Conservation (phyloP, 2,797 vertebrate species). For the Calcarius lapponicus region DNA sequence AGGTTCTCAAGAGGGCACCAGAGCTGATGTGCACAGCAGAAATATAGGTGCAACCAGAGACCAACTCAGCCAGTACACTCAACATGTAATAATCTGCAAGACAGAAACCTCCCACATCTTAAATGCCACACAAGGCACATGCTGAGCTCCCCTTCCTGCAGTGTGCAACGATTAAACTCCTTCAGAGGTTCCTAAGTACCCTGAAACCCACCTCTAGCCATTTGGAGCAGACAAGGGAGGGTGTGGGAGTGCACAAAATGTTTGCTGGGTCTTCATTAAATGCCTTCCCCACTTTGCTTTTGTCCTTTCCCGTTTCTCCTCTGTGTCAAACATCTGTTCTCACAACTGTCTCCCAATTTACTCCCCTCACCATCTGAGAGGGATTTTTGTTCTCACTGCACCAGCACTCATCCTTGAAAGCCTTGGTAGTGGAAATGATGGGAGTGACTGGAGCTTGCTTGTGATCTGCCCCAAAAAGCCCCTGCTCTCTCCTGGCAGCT, state of each 20-base stretch:
- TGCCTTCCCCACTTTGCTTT: neutral
- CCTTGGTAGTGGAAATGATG: fast-evolving
- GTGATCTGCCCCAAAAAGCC: neutral
- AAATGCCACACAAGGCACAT: neutral
- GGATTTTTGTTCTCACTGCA: neutral
- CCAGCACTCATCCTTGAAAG: neutral
- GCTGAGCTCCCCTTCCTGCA: neutral
- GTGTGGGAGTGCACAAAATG: neutral
- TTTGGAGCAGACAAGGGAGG: neutral
- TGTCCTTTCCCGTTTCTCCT: neutral
- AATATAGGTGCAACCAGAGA: neutral
- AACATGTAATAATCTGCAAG: neutral
- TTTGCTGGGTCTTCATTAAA: neutral
- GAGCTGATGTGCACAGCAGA: neutral
- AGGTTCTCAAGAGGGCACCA: neutral
- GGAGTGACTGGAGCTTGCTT: neutral
- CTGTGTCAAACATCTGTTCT: neutral
- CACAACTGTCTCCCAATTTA: neutral
- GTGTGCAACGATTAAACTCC: neutral
- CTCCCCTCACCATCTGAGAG: neutral
- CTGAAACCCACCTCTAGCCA: neutral
- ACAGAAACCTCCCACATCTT: neutral
- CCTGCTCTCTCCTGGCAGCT: neutral
- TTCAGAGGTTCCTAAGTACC: neutral
- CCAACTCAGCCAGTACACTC: neutral